Base-by-base conservation (phyloP, 2,888 invertebrate genomes). In the Neria commutata region DNA sequence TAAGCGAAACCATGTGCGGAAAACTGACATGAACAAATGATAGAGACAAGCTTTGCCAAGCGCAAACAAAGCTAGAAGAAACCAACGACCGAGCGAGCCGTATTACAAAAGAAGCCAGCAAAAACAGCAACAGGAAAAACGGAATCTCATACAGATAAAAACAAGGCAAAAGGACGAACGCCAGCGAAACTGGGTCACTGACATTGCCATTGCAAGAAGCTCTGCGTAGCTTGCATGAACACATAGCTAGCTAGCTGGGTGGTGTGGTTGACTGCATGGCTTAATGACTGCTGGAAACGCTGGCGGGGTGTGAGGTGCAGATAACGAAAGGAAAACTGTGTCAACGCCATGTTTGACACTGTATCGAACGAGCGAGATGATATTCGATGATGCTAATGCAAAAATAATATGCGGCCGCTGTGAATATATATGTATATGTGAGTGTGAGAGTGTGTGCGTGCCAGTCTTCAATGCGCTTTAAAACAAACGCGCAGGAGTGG, bases 331-430 rank as follows among this genome's bases (percentile, higher is more conserved):
- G 19, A 29, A 58, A 58, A 54, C 54, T 54, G 37, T 58, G 58
- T 58, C 58, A 54, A 54, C 50, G 29, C 11, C 21, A 34, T 45
- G 19, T 47, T 52, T 34, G 11, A 42, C 42, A 34, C 25, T 42
- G 33, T 16, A 17, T 17, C n/a, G 14, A 37, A n/a, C 37, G 37
- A 5, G 8, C 4, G 37, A 6, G 17, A 14, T 40, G 42, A 33
- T 37, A 42, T 21, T 29, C 51, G 40, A 46, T 54, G 56, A 58
- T 64, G 72, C 71, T 75, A 73, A 75, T 75, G 67, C 57, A 61
- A 63, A 69, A 75, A 72, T 72, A 71, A 75, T 68, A 68, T 60
- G 70, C 65, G 64, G 70, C 68, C 63, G 29, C 67, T 66, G 71
- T 64, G 60, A 65, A 53, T 16, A 52, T 48, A 58, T 47, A 49